phyloP scores from a whole-genome alignment of 2,888 invertebrate species.

The Pocota personata region DNA sequence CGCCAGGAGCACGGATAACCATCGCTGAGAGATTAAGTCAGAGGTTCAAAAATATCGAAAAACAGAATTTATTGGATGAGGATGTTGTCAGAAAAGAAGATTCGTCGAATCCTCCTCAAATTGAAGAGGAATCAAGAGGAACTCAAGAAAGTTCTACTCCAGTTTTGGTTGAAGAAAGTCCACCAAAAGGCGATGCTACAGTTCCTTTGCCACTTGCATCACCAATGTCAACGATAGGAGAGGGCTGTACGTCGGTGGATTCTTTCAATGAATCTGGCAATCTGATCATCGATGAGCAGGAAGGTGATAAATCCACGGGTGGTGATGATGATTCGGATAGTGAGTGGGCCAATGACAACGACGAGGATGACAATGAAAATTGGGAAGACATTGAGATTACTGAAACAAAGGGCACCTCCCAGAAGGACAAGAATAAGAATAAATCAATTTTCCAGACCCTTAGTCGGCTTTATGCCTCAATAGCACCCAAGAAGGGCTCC shows the following conservation, averaged over 20 bases:
- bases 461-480: constrained; percentile 73
- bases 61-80: constrained; percentile 34
- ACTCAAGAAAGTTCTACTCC: neutral
- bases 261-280: constrained; percentile 41
- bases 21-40: constrained; percentile 77
- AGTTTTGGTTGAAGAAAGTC: neutral
- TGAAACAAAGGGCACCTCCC: constrained; percentile 52
- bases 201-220: neutral
- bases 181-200: neutral
- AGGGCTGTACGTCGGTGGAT: neutral
- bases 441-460: constrained; percentile 75
- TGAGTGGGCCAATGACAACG: constrained; percentile 32
- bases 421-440: constrained; percentile 72
- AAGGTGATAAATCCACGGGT: neutral
- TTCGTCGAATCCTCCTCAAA: neutral
- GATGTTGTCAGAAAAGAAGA: constrained; percentile 18
- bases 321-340: constrained; percentile 40
- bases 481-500: constrained; percentile 42
- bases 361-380: constrained; percentile 77
- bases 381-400: constrained; percentile 79
- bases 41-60: constrained; percentile 76
- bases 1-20: constrained; percentile 65
- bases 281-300: constrained; percentile 51
- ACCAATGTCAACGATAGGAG: neutral
- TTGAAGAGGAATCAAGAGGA: constrained; percentile 58